phyloP scores from a whole-genome alignment of 2,888 invertebrate genomes.

The Dascillus cervinus region DNA sequence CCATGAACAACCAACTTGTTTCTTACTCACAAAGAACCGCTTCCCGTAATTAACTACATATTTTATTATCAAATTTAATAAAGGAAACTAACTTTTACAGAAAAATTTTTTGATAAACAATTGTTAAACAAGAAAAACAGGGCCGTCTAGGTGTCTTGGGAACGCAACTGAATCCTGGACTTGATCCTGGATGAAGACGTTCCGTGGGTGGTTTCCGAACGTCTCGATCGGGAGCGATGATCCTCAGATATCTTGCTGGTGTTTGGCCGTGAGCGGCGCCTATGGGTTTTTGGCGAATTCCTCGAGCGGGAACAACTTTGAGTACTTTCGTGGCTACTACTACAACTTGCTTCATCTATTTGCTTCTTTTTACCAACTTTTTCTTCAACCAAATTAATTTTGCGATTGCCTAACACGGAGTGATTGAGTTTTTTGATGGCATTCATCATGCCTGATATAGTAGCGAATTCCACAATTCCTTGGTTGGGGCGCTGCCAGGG shows the following conservation, averaged over 20 bases:
- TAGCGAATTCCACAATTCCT: conserved; percentile 95
- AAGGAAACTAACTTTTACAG: conserved; percentile 62
- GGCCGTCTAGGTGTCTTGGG: conserved; percentile 27
- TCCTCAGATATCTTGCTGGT: conserved; percentile 38
- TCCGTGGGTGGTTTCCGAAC: conserved; percentile 37
- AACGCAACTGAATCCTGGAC: conserved; percentile 33
- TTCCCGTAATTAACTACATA: conserved; percentile 55
- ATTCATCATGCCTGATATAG: conserved; percentile 90
- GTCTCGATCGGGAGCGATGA: conserved; percentile 34
- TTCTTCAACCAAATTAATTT: conserved; percentile 87
- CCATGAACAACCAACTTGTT: conserved; percentile 18
- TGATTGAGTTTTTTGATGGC: conserved; percentile 95
- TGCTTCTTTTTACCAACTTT: conserved; percentile 51
- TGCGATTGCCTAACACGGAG: conserved; percentile 91
- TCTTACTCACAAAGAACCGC: conserved; percentile 49
- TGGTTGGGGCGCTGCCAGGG: conserved; percentile 92
- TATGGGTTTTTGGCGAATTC: conserved; percentile 20
- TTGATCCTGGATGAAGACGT: conserved; percentile 32
- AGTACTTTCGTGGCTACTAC: conserved; percentile 44
- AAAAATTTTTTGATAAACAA: conserved; percentile 6
- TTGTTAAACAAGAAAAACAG: not conserved
- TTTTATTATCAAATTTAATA: conserved; percentile 49
- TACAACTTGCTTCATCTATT: conserved; percentile 42
- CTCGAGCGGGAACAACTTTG: conserved; percentile 32
- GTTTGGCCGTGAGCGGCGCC: conserved; percentile 38